Evolutionary conservation across 2,888 invertebrate species (phyloP).

Genomic region (Seira musarum): DNA sequence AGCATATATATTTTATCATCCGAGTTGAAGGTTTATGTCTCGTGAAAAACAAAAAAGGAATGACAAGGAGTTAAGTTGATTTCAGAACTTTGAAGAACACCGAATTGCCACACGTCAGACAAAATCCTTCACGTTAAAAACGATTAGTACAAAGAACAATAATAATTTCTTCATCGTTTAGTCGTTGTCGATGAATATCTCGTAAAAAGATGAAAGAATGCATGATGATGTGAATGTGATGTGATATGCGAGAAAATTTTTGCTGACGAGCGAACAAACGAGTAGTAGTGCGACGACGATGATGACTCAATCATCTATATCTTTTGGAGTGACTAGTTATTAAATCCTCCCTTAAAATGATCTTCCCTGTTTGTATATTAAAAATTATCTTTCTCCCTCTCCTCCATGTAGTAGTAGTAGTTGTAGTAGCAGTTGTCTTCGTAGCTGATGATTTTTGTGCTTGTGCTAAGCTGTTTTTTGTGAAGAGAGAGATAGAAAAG

Average conservation of each 20-base stretch:
- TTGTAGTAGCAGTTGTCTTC: not conserved
- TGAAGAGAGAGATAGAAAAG: not conserved
- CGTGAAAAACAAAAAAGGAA: too few relatives aligned
- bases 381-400: constrained; percentile 18
- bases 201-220: constrained; percentile 10
- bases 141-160: not conserved
- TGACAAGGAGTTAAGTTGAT: too few relatives aligned
- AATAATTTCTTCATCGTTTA: constrained; percentile 5
- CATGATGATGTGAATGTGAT: constrained; percentile 14
- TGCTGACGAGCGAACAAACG: constrained; percentile 9
- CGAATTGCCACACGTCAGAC: not conserved
- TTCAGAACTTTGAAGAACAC: too few relatives aligned
- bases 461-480: constrained; percentile 9
- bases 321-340: constrained; percentile 32
- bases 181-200: not conserved
- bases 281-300: not conserved
- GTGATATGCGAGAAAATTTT: constrained; percentile 9
- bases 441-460: constrained; percentile 4
- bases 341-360: constrained; percentile 33
- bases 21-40: too few relatives aligned
- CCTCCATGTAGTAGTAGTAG: too few relatives aligned
- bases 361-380: constrained; percentile 24
- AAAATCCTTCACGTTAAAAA: not conserved
- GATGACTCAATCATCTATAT: constrained; percentile 19
- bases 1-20: too few relatives aligned